Evolutionary conservation across 2,797 vertebrate genomes (phyloP).

Genomic region (Crypturellus tataupa): DNA sequence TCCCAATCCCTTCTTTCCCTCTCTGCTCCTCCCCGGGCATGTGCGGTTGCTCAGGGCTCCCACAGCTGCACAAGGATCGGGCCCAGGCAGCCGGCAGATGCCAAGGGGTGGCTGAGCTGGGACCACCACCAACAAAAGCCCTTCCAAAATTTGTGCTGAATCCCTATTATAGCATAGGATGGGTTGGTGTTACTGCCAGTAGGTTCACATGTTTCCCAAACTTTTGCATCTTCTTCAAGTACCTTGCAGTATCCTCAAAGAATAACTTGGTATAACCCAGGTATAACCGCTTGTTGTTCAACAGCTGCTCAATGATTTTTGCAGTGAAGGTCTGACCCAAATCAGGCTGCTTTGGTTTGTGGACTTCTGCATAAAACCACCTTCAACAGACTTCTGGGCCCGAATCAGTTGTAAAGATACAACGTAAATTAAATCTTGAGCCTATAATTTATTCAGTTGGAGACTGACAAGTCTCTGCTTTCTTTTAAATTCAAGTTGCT

Average conservation of each 20-base stretch:
- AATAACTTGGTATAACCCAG: background rate
- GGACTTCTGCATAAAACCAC: background rate
- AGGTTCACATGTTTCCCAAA: background rate
- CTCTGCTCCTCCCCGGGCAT: background rate
- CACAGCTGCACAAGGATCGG: too few relatives aligned
- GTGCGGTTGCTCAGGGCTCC: background rate
- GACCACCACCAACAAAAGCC: rapidly evolving
- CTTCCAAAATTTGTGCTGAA: background rate
- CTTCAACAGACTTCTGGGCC: background rate
- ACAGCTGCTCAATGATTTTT: background rate
- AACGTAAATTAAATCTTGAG: background rate
- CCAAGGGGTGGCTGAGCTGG: rapidly evolving
- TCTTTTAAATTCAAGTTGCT: background rate
- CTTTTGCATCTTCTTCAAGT: background rate
- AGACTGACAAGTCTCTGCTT: background rate
- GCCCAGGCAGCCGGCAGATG: too few relatives aligned
- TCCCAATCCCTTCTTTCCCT: background rate
- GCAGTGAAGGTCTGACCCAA: background rate
- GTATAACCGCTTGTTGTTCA: background rate
- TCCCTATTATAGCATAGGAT: background rate
- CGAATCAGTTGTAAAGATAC: background rate
- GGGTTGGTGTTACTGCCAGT: background rate
- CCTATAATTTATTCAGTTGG: background rate
- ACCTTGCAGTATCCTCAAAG: background rate
- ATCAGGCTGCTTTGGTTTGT: background rate